Evolutionary conservation across 2,888 invertebrate genomes (phyloP).

Genomic region (Habroteleia sp.): DNA sequence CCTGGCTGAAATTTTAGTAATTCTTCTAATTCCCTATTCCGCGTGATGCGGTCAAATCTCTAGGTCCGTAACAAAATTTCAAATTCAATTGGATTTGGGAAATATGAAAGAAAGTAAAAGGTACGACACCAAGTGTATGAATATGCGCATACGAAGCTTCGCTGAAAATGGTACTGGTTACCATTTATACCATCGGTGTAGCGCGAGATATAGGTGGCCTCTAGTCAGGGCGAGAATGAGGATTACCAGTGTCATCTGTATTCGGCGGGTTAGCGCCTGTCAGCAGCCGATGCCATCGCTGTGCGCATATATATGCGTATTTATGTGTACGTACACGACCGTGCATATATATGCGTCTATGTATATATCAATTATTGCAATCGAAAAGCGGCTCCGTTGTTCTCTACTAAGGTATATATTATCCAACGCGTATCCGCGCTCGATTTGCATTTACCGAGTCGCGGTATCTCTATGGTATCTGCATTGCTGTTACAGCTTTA

Average conservation of each 20-base stretch:
- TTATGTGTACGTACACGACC: conserved; percentile 33
- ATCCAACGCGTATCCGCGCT: conserved; percentile 42
- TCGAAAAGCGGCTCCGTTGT: conserved; percentile 60
- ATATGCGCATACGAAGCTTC: conserved; percentile 46
- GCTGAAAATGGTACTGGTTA: conserved; percentile 59
- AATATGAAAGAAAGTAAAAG: conserved; percentile 40
- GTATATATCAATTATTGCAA: conserved; percentile 78
- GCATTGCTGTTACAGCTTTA: conserved; percentile 58
- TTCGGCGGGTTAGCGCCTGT: conserved; percentile 79
- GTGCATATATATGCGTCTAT: conserved; percentile 22
- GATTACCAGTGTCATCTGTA: conserved; percentile 75
- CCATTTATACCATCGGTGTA: conserved; percentile 27
- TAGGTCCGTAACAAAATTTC: background rate
- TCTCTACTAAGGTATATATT: conserved; percentile 59
- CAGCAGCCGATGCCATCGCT: conserved; percentile 75
- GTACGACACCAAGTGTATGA: conserved; percentile 42
- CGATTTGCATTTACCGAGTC: conserved; percentile 62
- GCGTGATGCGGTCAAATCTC: too few species aligned
- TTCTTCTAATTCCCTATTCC: too few species aligned
- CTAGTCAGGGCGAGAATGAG: conserved; percentile 78
- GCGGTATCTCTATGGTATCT: conserved; percentile 44
- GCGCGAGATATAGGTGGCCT: conserved; percentile 74
- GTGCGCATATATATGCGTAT: conserved; percentile 26
- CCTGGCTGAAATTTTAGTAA: too few species aligned
- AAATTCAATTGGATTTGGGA: conserved; percentile 42